Conservation (phyloP, 2,797 vertebrate genomes). For the Pelochelys cantorii region DNA sequence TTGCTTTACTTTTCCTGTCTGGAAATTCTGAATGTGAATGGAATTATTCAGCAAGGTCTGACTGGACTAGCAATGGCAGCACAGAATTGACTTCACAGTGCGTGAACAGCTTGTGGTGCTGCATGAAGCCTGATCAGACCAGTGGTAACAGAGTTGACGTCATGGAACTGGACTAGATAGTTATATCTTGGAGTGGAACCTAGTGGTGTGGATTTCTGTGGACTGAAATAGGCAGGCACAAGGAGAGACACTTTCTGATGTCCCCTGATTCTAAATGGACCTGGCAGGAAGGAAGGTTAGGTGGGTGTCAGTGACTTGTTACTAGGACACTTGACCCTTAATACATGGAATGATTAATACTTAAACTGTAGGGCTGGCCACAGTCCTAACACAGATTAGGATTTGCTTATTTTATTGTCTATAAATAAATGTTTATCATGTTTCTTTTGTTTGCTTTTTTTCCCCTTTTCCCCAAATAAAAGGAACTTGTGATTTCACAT, state of each 20-base stretch:
- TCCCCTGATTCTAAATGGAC: background rate
- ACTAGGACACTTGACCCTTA: background rate
- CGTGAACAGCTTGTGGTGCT: background rate
- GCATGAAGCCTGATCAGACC: background rate
- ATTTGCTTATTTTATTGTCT: background rate
- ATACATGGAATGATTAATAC: background rate
- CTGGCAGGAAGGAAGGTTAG: background rate
- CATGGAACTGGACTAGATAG: background rate
- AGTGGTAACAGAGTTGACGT: background rate
- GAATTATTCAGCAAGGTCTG: background rate
- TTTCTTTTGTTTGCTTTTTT: background rate
- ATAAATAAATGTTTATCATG: background rate
- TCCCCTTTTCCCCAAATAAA: background rate
- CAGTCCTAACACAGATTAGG: background rate
- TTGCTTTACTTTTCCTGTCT: background rate
- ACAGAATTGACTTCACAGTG: background rate
- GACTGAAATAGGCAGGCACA: background rate
- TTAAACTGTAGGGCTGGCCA: background rate
- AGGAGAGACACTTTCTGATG: background rate
- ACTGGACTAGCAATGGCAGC: background rate
- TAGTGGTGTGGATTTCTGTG: background rate
- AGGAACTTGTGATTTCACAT: background rate
- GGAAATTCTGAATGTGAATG: background rate
- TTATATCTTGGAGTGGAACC: background rate
- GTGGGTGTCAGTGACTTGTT: background rate